phyloP scores from a whole-genome alignment of 2,888 invertebrate species.

The Eupithecia subumbrata region DNA sequence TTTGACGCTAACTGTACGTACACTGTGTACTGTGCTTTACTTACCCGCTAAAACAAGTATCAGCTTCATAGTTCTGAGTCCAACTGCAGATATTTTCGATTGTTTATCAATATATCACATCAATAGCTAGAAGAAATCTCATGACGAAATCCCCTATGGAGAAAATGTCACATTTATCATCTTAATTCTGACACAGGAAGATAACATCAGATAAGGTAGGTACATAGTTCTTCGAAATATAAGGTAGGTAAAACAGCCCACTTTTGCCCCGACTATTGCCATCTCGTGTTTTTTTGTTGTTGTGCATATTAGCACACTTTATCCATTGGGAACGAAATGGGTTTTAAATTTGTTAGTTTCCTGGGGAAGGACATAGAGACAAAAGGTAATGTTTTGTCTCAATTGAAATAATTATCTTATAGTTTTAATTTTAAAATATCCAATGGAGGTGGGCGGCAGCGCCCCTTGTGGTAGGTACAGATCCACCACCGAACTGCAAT shows the following conservation, averaged over 20 bases:
- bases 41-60: constrained; percentile 68
- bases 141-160: constrained; percentile 37
- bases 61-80: constrained; percentile 60
- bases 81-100: constrained; percentile 37
- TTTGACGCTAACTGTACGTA: too few relatives aligned
- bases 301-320: too few relatives aligned
- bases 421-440: too few relatives aligned
- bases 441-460: too few relatives aligned
- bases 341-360: too few relatives aligned
- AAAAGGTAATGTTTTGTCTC: too few relatives aligned
- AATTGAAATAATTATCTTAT: too few relatives aligned
- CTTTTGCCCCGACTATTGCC: not conserved
- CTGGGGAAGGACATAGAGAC: too few relatives aligned
- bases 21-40: constrained; percentile 11
- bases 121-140: constrained; percentile 7
- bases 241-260: not conserved
- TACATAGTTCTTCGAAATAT: not conserved
- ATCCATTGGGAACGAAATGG: too few relatives aligned
- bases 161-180: constrained; percentile 7
- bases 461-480: too few relatives aligned
- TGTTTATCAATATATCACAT: not conserved
- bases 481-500: too few relatives aligned
- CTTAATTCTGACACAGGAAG: not conserved
- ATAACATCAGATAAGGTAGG: not conserved
- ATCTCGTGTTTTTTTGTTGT: not conserved